Evolutionary conservation across 2,113 vertebrate genomes (phyloP).

Genomic region (Cinclus mexicanus): DNA sequence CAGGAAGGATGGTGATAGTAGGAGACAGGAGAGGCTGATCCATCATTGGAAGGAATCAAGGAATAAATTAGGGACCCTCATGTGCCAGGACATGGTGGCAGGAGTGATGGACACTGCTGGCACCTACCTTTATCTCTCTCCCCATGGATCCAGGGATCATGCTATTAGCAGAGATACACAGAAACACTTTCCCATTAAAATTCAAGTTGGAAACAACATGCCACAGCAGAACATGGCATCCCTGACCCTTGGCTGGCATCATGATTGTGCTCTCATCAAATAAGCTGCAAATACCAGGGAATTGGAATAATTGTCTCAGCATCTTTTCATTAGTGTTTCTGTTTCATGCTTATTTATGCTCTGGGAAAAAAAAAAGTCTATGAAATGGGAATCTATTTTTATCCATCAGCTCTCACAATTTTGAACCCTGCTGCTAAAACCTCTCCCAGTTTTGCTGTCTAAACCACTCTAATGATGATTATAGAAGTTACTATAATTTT

Average conservation of each 20-base stretch:
- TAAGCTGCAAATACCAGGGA: neutral
- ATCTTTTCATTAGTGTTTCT: neutral
- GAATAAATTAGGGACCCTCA: neutral
- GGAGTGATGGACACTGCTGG: neutral
- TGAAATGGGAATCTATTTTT: neutral
- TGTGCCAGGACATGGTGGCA: neutral
- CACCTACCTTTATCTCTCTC: neutral
- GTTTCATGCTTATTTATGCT: neutral
- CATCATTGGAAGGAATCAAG: neutral
- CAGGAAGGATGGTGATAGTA: neutral
- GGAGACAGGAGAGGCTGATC: neutral
- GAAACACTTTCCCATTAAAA: neutral
- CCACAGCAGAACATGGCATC: rapidly evolving
- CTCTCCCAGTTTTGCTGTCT: neutral
- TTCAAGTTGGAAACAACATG: rapidly evolving
- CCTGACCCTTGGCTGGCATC: neutral
- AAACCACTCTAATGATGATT: neutral
- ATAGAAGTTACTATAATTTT: neutral
- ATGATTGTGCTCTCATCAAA: neutral
- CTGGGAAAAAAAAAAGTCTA: neutral
- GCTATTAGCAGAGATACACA: neutral
- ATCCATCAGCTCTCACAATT: neutral
- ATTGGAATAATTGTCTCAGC: neutral
- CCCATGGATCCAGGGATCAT: neutral
- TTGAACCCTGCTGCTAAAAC: neutral